These are phyloP conservation scores for Resseliella maxima DNA, from an alignment of 2,888 invertebrate genomes.

Conservation along the genomic window DNA sequence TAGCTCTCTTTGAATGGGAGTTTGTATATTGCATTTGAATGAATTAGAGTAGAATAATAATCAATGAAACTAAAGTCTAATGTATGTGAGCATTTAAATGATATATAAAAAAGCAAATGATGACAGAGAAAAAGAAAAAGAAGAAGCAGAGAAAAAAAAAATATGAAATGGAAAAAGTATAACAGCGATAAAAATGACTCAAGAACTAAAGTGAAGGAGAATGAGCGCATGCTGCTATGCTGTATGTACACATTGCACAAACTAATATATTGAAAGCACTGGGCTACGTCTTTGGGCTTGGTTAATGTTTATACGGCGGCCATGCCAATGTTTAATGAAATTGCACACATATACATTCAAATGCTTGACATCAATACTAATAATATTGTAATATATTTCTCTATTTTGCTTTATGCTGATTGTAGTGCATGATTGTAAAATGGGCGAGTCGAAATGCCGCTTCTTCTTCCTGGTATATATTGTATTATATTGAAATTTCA, in stretches of 20 bases:
- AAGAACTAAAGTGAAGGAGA: neutral
- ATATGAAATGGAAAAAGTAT: too few relatives aligned
- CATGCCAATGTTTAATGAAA: neutral
- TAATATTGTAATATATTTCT: neutral
- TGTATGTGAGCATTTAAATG: too few relatives aligned
- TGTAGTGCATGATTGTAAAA: neutral
- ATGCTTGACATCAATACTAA: neutral
- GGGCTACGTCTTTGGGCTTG: neutral
- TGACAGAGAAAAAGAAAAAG: neutral
- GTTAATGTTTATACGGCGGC: neutral
- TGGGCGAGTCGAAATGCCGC: neutral
- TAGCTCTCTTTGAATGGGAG: too few relatives aligned
- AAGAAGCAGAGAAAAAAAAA: neutral
- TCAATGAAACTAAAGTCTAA: too few relatives aligned
- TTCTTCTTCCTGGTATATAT: neutral
- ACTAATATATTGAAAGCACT: constrained; percentile 9
- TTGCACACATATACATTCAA: neutral
- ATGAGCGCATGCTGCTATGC: constrained; percentile 13
- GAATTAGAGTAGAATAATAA: too few relatives aligned
- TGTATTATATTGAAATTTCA: too few relatives aligned
- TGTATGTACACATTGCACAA: constrained; percentile 13
- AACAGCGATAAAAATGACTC: neutral
- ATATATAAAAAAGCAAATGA: neutral
- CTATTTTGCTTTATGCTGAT: neutral
- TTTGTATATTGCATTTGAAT: too few relatives aligned